Base-by-base conservation (phyloP, 1,140 invertebrate species). In the Heterodera schachtii region DNA sequence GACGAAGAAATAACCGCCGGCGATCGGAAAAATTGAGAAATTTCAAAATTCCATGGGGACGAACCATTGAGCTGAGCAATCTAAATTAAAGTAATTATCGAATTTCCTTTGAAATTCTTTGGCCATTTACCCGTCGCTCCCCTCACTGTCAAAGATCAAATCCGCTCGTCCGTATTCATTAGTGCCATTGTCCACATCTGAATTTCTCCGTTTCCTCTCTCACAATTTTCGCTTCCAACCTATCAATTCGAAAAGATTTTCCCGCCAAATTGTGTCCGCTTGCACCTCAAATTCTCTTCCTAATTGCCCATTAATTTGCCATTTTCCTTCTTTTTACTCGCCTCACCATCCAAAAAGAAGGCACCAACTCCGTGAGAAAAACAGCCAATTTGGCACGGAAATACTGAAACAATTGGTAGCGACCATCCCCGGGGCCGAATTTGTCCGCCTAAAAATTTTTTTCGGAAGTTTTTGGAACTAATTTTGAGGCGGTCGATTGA, bases 341-440 rank as follows among this genome's bases (percentile, higher is more conserved):
- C 57, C 57, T 31, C n/a, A 81, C 75, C 80, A 81, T 81, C 80
- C 80, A 81, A 71, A 81, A 81, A 60, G 64, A 60, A 6, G 13
- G 21, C 21, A 43, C 67, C 16, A 57, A 16, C 47, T 67, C 52
- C 19, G 84, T 85, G 21, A 86, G 52, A 76, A 73, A 87, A 13
- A 79, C 60, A 31, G 81, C 84, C 19, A 86, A 57, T 49, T 64
- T 52, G 52, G 85, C 84, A 6, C 85, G 79, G 69, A 86, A 87
- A 71, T 85, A 87, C 78, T 86, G 85, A 67, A 86, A 86, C 41
- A 86, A 43, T 78, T 86, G 85, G 80, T 86, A 86, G 16, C 82
- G 67, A 8, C 85, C 85, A 79, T 86, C 85, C 2, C 86, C 84
- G 3, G 86, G 52, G 19, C 44, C 64, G 47, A 86, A 86, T 43